These are phyloP conservation scores for Helicoverpa assulta DNA, from an alignment of 2,888 invertebrate genomes.

Conservation along the genomic window DNA sequence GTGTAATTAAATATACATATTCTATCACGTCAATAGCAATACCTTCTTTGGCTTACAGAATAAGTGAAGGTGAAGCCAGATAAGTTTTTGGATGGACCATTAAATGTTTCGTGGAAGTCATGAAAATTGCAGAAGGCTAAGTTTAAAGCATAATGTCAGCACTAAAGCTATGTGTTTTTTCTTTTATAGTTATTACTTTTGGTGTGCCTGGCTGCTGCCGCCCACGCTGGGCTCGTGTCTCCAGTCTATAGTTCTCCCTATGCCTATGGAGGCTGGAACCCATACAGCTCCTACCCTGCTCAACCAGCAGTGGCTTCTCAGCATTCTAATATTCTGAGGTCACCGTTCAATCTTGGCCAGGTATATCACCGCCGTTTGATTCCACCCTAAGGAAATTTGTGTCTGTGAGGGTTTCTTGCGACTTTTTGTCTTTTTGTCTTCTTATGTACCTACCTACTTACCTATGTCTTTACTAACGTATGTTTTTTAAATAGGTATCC, in stretches of 20 bases:
- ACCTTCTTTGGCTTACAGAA: no score
- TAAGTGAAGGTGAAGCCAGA: no score
- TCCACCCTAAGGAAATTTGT: background rate
- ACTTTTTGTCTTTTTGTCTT: background rate
- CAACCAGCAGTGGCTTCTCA: slow-evolving; percentile 89
- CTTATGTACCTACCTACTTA: background rate
- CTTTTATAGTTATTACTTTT: slow-evolving; percentile 74
- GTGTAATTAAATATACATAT: no score
- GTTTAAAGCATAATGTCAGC: no score
- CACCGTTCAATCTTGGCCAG: slow-evolving; percentile 92
- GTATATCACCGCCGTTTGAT: slow-evolving; percentile 70
- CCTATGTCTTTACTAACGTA: background rate
- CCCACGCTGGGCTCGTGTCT: slow-evolving; percentile 75
- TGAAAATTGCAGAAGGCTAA: no score
- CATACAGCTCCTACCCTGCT: slow-evolving; percentile 83
- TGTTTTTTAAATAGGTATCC: slow-evolving; percentile 84
- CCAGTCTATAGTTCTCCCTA: slow-evolving; percentile 80
- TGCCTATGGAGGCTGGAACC: slow-evolving; percentile 80
- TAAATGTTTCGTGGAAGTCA: no score
- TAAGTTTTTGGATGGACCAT: no score
- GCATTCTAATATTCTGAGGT: slow-evolving; percentile 91
- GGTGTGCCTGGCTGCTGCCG: slow-evolving; percentile 72
- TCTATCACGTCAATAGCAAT: no score
- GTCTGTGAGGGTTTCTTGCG: background rate
- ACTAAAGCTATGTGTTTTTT: slow-evolving; percentile 7